Base-by-base conservation (phyloP, 92 coral and sea anemone species). In the Porites evermanni region DNA sequence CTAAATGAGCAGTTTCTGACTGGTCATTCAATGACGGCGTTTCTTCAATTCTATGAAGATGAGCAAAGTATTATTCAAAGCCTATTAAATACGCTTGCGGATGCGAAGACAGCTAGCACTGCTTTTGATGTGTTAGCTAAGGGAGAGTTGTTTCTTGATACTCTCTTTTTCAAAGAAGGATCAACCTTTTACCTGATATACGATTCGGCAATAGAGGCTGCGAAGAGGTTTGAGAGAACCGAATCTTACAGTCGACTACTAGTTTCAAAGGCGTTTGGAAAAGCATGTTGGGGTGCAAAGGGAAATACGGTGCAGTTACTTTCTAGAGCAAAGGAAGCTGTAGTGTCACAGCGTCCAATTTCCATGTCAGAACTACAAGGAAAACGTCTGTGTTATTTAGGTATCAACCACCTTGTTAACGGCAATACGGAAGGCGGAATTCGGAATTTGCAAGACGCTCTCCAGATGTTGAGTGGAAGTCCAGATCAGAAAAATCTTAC, bases 1-100 rank as follows among this genome's bases (percentile, higher is more conserved):
- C 75, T 87, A 21, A 79, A 87, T 23, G 63, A 54, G 6, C 86
- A 71, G 69, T 87, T 87, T 61, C 3, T 2, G 32, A 29, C 32
- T 29, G 32, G 32, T 29, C 32, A 29, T 29, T 29, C 32, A 29
- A 29, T 53, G 47, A 4, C 60, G 38, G 82, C 87, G 52, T 88
- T 53, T 64, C 7, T 50, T n/a, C 72, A 59, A 29, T 29, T 29
- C 32, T 29, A 29, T 2, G 32, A 29, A 29, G 3, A 29, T 2
- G 32, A 2, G 32, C 86, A 79, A 74, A 87, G 71, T 19, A 79
- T 87, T 7, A 12, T 17, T 64, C 64, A 24, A 47, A 61, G 75
- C 53, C 21, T 64, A 14, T 7, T 19, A 17, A 26, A 70, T 10
- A 73, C 56, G 6, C 38, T n/a, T 17, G 12, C 24, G 4, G 63